Percentiles rank a stretch among this genome's conserved stretches.
These are phyloP conservation scores for Actenoides lindsayi DNA, from an alignment of 2,113 vertebrate species.

Conservation along the genomic window DNA sequence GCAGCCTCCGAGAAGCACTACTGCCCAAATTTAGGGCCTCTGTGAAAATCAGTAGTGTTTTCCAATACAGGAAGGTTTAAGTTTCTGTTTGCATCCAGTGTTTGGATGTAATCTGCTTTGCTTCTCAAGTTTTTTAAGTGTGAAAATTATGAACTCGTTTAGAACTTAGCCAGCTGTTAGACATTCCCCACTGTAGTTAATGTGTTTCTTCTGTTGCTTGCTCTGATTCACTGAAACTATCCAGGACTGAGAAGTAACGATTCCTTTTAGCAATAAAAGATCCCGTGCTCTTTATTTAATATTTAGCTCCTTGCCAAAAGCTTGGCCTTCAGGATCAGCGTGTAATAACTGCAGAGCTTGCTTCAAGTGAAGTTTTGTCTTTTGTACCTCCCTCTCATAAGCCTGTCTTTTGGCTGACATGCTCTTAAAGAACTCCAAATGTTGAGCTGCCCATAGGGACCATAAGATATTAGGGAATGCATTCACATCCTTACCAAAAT, in stretches of 20 bases:
- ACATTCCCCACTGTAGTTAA: not conserved
- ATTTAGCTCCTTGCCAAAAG: constrained; percentile 8
- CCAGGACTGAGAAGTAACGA: not conserved
- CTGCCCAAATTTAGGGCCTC: not conserved
- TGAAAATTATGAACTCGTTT: not conserved
- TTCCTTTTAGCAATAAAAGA: not conserved
- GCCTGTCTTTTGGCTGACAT: not conserved
- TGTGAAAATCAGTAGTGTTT: not conserved
- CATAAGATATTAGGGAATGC: not conserved
- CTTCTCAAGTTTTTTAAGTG: not conserved
- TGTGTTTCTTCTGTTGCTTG: not conserved
- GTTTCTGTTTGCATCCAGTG: not conserved
- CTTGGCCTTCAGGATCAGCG: not conserved
- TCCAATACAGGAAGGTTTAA: not conserved
- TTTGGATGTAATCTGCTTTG: not conserved
- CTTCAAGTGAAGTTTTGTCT: not conserved
- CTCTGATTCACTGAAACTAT: not conserved
- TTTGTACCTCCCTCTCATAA: not conserved
- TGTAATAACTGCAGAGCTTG: not conserved
- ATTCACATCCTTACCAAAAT: not conserved
- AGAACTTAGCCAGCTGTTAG: not conserved
- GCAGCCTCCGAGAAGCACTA: not conserved
- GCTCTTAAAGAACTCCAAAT: not conserved
- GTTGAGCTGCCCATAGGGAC: not conserved
- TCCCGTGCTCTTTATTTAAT: not conserved